Evolutionary conservation across 2,888 invertebrate genomes (phyloP).

Genomic region (Ochropacha duplaris): DNA sequence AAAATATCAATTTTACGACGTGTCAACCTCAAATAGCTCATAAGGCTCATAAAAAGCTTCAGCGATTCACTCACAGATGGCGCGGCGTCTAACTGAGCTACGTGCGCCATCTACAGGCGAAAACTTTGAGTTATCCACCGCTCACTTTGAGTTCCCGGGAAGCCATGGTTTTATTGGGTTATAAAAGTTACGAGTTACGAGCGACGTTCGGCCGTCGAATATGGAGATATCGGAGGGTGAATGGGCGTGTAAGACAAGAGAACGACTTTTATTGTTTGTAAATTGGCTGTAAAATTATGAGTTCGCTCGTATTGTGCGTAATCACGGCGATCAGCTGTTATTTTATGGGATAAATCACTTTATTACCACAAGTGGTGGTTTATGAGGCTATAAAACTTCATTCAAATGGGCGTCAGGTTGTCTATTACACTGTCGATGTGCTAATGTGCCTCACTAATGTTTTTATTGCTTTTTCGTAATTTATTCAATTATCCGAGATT

Average conservation of each 20-base stretch:
- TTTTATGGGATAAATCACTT: constrained; percentile 77
- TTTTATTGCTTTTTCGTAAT: constrained; percentile 32
- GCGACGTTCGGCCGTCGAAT: constrained; percentile 68
- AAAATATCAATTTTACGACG: constrained; percentile 76
- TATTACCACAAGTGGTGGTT: constrained; percentile 69
- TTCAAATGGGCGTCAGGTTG: constrained; percentile 56
- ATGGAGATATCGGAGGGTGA: constrained; percentile 80
- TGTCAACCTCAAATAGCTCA: constrained; percentile 71
- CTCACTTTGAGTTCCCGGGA: constrained; percentile 39
- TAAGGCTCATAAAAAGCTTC: constrained; percentile 79
- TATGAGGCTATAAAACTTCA: constrained; percentile 65
- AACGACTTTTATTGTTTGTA: constrained; percentile 83
- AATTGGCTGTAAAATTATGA: constrained; percentile 84
- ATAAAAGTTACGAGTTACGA: constrained; percentile 80
- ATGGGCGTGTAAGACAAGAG: constrained; percentile 79
- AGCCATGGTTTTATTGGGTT: constrained; percentile 78
- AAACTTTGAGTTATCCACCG: constrained; percentile 43
- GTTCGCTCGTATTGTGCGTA: constrained; percentile 77
- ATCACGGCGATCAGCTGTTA: constrained; percentile 79
- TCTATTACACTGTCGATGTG: constrained; percentile 43
- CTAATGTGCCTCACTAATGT: constrained; percentile 42
- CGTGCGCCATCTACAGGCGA: constrained; percentile 67
- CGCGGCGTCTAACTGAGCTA: constrained; percentile 46
- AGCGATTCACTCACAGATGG: constrained; percentile 68
- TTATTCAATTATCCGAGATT: constrained; percentile 20